Evolutionary conservation across 2,888 invertebrate genomes (phyloP), one percentile per base, ranked within the genome.

Genomic region (Lamellibrachia satsuma): DNA sequence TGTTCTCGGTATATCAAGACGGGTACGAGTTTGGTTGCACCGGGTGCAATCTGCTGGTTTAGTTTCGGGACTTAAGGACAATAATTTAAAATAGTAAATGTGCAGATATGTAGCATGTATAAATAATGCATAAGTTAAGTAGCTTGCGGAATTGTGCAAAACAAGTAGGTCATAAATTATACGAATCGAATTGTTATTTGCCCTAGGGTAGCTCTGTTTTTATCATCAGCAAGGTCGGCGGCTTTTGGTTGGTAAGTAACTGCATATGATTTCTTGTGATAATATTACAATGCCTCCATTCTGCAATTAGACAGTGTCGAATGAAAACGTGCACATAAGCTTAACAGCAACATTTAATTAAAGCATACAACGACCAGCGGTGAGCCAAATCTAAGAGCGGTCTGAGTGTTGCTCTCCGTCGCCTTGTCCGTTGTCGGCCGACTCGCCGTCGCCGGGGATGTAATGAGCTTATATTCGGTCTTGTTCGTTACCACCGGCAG

Each of bases 121-220:
- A 75, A 22, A 75, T 2, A 75, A 75, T 75, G n/a, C 22, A 3
- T 75, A 15, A 15, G 15, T 75, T 75, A 39, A 39, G 22, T 15
- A 15, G 75, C 15, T 22, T 6, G n/a, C 15, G 15, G 75, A 22
- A 75, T 75, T 22, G 6, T 75, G 75, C 75, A 6, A 75, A 75
- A 75, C n/a, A 75, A 75, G 39, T 75, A n/a, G 22, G 6, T 75
- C n/a, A 75, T 75, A 75, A 75, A 22, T 75, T 22, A 22, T 75
- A 75, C 75, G 75, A 75, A 75, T 22, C 75, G n/a, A 75, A n/a
- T 75, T n/a, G 75, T 22, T 75, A 75, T 75, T 75, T 75, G 75
- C 4, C 75, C 75, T 75, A 75, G 75, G 75, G n/a, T 75, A 75
- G 22, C 75, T 75, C 75, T 22, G 75, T 75, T 75, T 22, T 75